Evolutionary conservation across 1,140 invertebrate species (phyloP).

Genomic region (Trichonephila inaurata): DNA sequence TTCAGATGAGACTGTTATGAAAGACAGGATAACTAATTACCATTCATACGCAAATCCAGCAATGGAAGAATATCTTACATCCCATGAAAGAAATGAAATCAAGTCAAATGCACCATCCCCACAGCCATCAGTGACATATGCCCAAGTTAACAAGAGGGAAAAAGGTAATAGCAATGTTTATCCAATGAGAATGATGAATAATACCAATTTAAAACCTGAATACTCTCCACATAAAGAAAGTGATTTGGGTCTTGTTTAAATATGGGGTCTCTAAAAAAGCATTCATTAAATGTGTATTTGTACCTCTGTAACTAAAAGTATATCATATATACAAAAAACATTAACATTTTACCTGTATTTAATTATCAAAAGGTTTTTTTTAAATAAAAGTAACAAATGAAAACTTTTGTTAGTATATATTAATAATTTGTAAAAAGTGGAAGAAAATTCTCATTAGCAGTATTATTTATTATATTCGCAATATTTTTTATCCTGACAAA

Average conservation of each 20-base stretch:
- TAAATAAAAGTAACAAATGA: no score
- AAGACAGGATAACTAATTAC: background rate
- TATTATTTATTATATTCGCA: no score
- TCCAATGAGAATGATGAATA: background rate
- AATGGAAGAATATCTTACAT: background rate
- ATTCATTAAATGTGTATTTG: no score
- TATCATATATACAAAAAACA: no score
- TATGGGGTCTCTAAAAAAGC: background rate
- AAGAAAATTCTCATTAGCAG: no score
- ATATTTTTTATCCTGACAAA: no score
- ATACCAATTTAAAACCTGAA: background rate
- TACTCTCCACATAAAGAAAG: background rate
- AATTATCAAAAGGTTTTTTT: no score
- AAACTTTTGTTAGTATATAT: no score
- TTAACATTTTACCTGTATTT: no score
- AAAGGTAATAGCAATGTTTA: background rate
- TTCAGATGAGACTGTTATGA: background rate
- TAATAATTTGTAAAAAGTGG: no score
- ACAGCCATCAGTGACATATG: background rate
- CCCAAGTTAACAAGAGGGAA: background rate
- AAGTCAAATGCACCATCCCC: background rate
- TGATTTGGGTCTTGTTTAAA: conserved; percentile 17
- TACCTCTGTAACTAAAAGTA: no score
- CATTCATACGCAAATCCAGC: conserved; percentile 36
- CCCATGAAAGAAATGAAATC: background rate